Evolutionary conservation across 2,888 invertebrate species (phyloP).

Genomic region (Caenorhabditis afra): DNA sequence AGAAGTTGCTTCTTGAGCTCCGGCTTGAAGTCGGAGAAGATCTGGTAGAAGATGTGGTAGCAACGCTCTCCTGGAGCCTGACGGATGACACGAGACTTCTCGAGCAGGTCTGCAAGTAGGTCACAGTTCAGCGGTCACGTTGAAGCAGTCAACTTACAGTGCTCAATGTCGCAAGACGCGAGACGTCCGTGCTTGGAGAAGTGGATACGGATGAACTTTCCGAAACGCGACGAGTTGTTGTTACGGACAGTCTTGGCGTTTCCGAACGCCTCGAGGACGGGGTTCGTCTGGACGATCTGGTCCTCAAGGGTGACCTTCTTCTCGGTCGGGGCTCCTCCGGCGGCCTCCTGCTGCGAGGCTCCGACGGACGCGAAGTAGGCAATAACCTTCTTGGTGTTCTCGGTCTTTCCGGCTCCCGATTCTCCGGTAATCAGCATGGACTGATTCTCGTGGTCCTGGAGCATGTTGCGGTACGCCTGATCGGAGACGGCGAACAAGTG

Average conservation of each 20-base stretch:
- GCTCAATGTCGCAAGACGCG: conserved; percentile 99
- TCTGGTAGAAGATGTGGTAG: conserved; percentile 99
- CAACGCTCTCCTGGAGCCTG: conserved; percentile 98
- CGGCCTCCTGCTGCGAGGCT: conserved; percentile 82
- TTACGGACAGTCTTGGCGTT: conserved; percentile 99
- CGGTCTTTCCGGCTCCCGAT: conserved; percentile 99
- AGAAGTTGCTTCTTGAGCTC: conserved; percentile 71
- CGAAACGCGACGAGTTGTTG: conserved; percentile 99
- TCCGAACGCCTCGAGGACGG: conserved; percentile 96
- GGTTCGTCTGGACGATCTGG: conserved; percentile 99
- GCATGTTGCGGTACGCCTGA: conserved; percentile 85
- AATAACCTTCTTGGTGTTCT: conserved; percentile 99
- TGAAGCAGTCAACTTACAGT: conserved; percentile 97
- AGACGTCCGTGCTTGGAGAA: conserved; percentile 98
- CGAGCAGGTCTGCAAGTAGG: conserved; percentile 89
- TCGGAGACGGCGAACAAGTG: conserved; percentile 99
- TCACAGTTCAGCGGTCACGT: conserved; percentile 84
- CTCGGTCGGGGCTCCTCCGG: conserved; percentile 83
- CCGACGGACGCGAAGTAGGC: conserved; percentile 92
- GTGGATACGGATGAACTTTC: conserved; percentile 99
- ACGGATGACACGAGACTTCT: conserved; percentile 99
- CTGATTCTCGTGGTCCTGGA: conserved; percentile 86
- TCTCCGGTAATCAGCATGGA: conserved; percentile 85
- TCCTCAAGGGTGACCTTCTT: conserved; percentile 97
- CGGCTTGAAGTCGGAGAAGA: conserved; percentile 82